Percentiles rank a stretch among this genome's conserved stretches.
phyloP scores from a whole-genome alignment of 2,888 invertebrate genomes.

The Campoletis raptor region DNA sequence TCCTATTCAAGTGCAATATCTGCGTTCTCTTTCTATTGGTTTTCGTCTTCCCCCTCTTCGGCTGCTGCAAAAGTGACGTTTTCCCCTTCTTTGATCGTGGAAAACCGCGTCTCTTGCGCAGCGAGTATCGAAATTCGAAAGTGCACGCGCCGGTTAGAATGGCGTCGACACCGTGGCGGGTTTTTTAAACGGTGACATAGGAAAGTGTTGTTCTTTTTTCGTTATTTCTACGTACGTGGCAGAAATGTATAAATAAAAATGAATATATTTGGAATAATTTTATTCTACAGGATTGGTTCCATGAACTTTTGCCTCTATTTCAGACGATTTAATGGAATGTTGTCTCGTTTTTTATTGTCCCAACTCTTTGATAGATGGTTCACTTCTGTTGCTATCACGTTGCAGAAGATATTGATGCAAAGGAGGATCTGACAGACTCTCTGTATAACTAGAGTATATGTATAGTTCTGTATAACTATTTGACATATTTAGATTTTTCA shows the following conservation, averaged over 20 bases:
- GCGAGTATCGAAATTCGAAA: neutral
- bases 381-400: neutral
- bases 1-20: neutral
- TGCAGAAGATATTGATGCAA: neutral
- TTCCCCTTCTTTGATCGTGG: neutral
- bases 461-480: neutral
- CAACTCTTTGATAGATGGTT: neutral
- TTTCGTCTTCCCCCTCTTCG: neutral
- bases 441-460: too few species aligned
- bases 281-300: too few species aligned
- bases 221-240: neutral
- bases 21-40: neutral
- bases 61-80: neutral
- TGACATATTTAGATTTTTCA: neutral
- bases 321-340: too few species aligned
- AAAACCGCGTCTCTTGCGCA: neutral
- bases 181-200: neutral
- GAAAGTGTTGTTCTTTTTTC: neutral
- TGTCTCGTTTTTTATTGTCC: too few species aligned
- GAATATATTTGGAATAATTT: too few species aligned
- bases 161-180: neutral
- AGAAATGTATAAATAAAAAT: neutral
- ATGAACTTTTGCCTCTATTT: too few species aligned
- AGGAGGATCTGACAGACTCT: neutral
- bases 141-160: neutral